A percentile compares a stretch with the other conserved stretches of the same genome.
phyloP scores from a whole-genome alignment of 2,888 invertebrate genomes.

The Onchidella celtica region DNA sequence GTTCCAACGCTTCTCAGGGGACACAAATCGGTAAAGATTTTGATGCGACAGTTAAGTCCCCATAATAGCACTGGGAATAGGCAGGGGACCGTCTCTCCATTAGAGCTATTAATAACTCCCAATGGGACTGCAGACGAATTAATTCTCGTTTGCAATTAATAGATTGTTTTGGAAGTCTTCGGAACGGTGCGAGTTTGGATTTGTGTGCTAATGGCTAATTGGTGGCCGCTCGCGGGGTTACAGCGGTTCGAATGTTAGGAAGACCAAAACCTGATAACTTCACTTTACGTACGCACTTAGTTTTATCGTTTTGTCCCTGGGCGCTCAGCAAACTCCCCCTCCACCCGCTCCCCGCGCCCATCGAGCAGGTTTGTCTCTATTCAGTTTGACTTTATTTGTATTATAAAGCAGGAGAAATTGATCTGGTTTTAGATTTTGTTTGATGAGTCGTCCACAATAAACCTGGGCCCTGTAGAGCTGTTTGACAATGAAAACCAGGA shows the following conservation, averaged over 20 bases:
- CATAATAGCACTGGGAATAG: slow-evolving; percentile 52
- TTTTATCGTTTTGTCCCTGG: slow-evolving; percentile 24
- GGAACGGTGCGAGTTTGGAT: slow-evolving; percentile 35
- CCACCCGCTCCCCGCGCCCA: too few species aligned
- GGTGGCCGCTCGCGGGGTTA: slow-evolving; percentile 33
- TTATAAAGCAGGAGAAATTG: too few species aligned
- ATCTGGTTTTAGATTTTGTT: too few species aligned
- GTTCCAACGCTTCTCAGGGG: slow-evolving; percentile 31
- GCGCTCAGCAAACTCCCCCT: too few species aligned
- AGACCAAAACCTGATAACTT: background rate
- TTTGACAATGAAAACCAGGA: too few species aligned
- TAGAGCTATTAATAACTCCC: slow-evolving; percentile 57
- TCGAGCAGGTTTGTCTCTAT: too few species aligned
- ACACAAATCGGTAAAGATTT: slow-evolving; percentile 51
- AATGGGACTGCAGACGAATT: slow-evolving; percentile 49
- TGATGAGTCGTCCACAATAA: too few species aligned
- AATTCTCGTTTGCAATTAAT: slow-evolving; percentile 58
- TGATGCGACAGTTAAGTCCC: slow-evolving; percentile 52
- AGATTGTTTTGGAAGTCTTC: slow-evolving; percentile 54
- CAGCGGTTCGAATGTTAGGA: slow-evolving; percentile 7
- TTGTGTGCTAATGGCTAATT: slow-evolving; percentile 50
- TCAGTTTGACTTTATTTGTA: too few species aligned
- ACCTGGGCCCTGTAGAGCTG: too few species aligned
- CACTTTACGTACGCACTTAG: background rate
- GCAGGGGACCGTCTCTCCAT: slow-evolving; percentile 54